A percentile compares a stretch with the other conserved stretches of the same genome.
Evolutionary conservation across 2,113 vertebrate species (phyloP).

Genomic region (Arizona elegans): DNA sequence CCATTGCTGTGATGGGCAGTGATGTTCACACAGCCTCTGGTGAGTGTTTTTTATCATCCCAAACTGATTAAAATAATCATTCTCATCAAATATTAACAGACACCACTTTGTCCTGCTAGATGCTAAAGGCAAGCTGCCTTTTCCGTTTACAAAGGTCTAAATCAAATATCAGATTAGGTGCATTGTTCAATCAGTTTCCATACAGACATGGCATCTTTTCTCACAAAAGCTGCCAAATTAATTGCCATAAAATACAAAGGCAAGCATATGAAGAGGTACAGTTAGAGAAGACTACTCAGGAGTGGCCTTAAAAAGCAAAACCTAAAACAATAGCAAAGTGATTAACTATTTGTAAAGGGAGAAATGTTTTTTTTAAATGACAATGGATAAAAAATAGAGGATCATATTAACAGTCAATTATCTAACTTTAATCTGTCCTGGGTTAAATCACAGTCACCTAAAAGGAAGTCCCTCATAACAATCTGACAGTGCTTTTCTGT

Average conservation of each 20-base stretch:
- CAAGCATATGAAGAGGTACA: conserved; percentile 9
- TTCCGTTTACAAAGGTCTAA: conserved; percentile 58
- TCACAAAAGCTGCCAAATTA: conserved; percentile 40
- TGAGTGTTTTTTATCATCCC: conserved; percentile 58
- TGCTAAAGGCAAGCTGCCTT: conserved; percentile 47
- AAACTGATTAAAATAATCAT: conserved; percentile 67
- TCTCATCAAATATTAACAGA: conserved; percentile 67
- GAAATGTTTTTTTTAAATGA: neutral
- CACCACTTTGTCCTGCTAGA: conserved; percentile 54
- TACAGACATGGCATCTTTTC: conserved; percentile 41
- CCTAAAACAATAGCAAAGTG: conserved; percentile 19
- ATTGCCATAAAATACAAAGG: conserved; percentile 34
- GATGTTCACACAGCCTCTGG: conserved; percentile 50
- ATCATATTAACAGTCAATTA: neutral
- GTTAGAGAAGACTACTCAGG: conserved; percentile 3
- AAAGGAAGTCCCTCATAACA: neutral
- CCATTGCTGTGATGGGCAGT: conserved; percentile 48
- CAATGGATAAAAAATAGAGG: conserved; percentile 5
- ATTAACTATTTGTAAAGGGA: conserved; percentile 19
- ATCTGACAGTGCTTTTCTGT: neutral
- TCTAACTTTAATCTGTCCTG: neutral
- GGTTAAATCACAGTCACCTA: neutral
- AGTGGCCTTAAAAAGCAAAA: neutral
- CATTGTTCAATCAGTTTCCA: conserved; percentile 52
- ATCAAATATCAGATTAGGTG: conserved; percentile 44